Base-by-base conservation (phyloP, 2,888 invertebrate species). In the Melolontha melolontha region DNA sequence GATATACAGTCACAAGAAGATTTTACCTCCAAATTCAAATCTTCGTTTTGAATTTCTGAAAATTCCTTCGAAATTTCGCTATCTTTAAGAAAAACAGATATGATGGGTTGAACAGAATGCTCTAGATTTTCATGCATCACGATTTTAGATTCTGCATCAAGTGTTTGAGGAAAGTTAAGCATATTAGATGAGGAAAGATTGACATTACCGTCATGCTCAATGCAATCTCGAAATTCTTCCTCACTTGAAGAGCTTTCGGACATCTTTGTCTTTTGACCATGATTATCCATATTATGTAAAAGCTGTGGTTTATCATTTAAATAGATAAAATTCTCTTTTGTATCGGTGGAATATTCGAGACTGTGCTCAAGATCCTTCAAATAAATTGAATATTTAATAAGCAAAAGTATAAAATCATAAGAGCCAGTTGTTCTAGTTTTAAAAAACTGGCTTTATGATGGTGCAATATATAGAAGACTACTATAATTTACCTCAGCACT, bases 401-500 rank as follows among this genome's bases (percentile, higher is more conserved):
- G 1, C 14, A 2, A 34, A 34, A 34, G 7, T 34, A 34, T 4
- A 47, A 47, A 34, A 62, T 34, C 16, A 34, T 22, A 22, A 6
- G 34, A 59, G 59, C 27, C 59, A 62, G 59, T 14, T 59, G 22
- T 62, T 62, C 47, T 17, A 22, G 22, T 22, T n/a, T 16, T 1
- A 6, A 65, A 65, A 22, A 54, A 65, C 54, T 54, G 65, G 27
- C 55, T 47, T 52, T 52, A 16, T n/a, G 16, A 16, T 16, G 39
- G n/a, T n/a, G 16, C 10, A 5, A 47, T 11, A 49, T 14, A 49
- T 34, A 50, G 12, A 29, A 65, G 5, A 50, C n/a, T n/a, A n/a
- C n/a, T n/a, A 59, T 34, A 72, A 81, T 82, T 81, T 79, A 83
- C 82, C 72, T 82, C 82, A 69, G 80, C 74, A 62, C 79, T 68